Base-by-base conservation (phyloP, 1,140 invertebrate genomes). In the Acyrthosiphon pisum region DNA sequence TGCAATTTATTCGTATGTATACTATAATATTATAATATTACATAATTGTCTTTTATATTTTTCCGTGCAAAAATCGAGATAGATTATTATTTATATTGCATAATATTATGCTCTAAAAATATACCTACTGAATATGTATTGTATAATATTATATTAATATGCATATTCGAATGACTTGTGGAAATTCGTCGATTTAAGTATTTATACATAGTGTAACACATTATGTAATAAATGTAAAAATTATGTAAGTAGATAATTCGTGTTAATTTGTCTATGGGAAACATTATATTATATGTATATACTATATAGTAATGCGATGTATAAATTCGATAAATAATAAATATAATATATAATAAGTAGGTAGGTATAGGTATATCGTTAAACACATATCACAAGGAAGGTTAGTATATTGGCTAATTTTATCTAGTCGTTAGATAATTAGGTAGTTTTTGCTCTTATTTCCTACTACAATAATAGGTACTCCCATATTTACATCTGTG, bases 151-250 rank as follows among this genome's bases (percentile, higher is more conserved):
- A 30, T 30, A 41, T 41, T 41, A 41, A 41, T 68, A n/a, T 76
- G n/a, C 60, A 14, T 76, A 60, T 60, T 60, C 14, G 30, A n/a
- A n/a, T 76, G 30, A 76, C 30, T 76, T 76, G 60, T 68, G n/a
- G 60, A 68, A 68, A 68, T 68, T 68, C 9, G 9, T 14, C 60
- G 30, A 68, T 68, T 68, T 68, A n/a, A 76, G 14, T 76, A 30
- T n/a, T 76, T n/a, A 76, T 4, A 6, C n/a, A 11, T 76, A 18
- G 3, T n/a, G n/a, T n/a, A n/a, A 14, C 14, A n/a, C n/a, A 76
- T 76, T 76, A 76, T 76, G 30, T 76, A 76, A 76, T 76, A 76
- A n/a, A n/a, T 76, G 60, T 76, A 76, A n/a, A 76, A 76, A 76
- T 76, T 6, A 76, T 76, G 60, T 68, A 41, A 41, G 41, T 41